phyloP scores from a whole-genome alignment of 2,113 vertebrate species.

The Thinocorus orbignyianus region DNA sequence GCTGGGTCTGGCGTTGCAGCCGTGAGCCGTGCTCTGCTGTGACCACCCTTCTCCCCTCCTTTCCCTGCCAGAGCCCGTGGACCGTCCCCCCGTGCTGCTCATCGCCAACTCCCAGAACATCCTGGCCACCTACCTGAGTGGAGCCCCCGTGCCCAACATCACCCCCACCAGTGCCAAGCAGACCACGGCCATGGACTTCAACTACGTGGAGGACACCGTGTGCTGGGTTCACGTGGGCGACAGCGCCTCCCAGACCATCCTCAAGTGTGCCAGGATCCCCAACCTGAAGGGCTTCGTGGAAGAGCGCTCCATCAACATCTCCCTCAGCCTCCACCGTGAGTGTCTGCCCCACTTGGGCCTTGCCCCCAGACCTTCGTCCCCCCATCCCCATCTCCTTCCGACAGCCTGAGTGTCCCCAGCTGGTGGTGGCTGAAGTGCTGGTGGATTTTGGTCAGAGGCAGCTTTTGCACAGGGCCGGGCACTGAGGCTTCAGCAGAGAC shows the following conservation, averaged over 20 bases:
- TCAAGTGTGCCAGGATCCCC: conserved; percentile 92
- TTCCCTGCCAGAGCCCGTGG: conserved; percentile 82
- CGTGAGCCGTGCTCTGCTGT: accelerated
- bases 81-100: conserved; percentile 88
- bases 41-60: neutral
- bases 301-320: conserved; percentile 89
- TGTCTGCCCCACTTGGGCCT: neutral
- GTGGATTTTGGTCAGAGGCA: neutral
- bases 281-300: conserved; percentile 89
- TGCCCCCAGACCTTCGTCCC: neutral
- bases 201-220: conserved; percentile 88
- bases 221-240: conserved; percentile 96
- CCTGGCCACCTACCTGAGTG: conserved; percentile 88
- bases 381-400: accelerated
- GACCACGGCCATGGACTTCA: conserved; percentile 97
- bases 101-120: conserved; percentile 97
- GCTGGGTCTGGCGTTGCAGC: accelerated
- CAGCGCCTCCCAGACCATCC: conserved; percentile 83
- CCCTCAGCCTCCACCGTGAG: conserved; percentile 96
- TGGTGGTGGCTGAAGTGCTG: neutral
- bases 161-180: conserved; percentile 88
- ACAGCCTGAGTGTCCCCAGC: neutral
- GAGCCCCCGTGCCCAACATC: conserved; percentile 82
- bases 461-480: neutral
- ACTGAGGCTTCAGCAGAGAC: neutral